phyloP scores from a whole-genome alignment of 1,140 invertebrate species.

The Dendroctonus ponderosae region DNA sequence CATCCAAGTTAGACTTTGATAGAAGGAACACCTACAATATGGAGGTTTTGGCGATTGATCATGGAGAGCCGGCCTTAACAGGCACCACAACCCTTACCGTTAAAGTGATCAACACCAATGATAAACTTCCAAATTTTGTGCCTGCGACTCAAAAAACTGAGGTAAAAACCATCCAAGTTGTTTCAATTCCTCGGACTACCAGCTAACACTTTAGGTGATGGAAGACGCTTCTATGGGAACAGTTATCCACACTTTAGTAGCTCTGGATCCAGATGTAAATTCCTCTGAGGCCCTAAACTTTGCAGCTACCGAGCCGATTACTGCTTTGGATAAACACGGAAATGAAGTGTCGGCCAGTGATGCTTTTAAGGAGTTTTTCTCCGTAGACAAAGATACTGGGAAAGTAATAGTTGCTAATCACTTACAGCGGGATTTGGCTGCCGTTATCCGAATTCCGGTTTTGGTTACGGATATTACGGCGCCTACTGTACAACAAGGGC shows the following conservation, averaged over 20 bases:
- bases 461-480: slow-evolving; percentile 79
- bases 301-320: slow-evolving; percentile 67
- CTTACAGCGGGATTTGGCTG: slow-evolving; percentile 68
- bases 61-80: slow-evolving; percentile 74
- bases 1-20: slow-evolving; percentile 81
- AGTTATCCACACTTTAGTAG: slow-evolving; percentile 70
- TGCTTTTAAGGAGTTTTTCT: slow-evolving; percentile 69
- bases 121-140: slow-evolving; percentile 83
- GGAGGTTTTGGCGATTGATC: slow-evolving; percentile 77
- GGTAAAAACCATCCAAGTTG: slow-evolving; percentile 52
- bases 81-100: slow-evolving; percentile 78
- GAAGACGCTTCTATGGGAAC: slow-evolving; percentile 75
- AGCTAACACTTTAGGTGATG: slow-evolving; percentile 53
- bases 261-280: slow-evolving; percentile 78
- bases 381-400: slow-evolving; percentile 66
- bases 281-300: slow-evolving; percentile 69
- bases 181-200: slow-evolving; percentile 2
- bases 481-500: slow-evolving; percentile 71
- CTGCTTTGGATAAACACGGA: slow-evolving; percentile 79
- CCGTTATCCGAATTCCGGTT: slow-evolving; percentile 73
- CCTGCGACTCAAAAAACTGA: slow-evolving; percentile 79
- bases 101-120: slow-evolving; percentile 81
- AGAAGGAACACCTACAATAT: slow-evolving; percentile 73
- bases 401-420: slow-evolving; percentile 67
- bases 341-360: slow-evolving; percentile 64